Evolutionary conservation across 2,888 invertebrate genomes (phyloP), one percentile per base, ranked within the genome.

Genomic region (Phalera bucephala): DNA sequence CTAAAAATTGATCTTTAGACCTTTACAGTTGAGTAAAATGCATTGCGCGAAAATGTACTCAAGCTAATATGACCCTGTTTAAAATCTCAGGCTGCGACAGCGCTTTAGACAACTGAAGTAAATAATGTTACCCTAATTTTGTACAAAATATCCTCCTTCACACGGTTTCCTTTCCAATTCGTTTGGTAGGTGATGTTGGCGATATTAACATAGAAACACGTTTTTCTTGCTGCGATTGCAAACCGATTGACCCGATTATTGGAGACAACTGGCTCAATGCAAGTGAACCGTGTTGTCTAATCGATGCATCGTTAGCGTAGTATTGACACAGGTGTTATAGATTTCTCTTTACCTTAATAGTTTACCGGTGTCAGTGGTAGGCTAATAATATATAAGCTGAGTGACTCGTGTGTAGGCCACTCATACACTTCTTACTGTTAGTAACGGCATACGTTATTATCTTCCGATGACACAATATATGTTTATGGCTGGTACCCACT

Each of bases 381-480:
- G 60, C 65, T 79, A 80, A 73, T 80, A 73, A 75, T 72, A 72
- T 69, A 68, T 70, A 61, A 63, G 67, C 46, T 52, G 55, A 56
- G 64, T 52, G 60, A 59, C 63, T 68, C 67, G 59, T 64, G 51
- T 64, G 65, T 72, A 71, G 70, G 65, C 69, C 73, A 77, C 62
- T 62, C 26, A 40, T 55, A 68, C 68, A 64, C 64, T 64, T 54
- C 68, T 64, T 73, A 76, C 77, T 70, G 76, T 76, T 76, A 74
- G 45, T 85, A 86, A 86, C 84, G 84, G 86, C 61, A 75, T 64
- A 52, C 36, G 66, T 72, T 73, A 78, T 78, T 79, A 80, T 76
- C 60, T 67, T 49, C 52, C 68, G 67, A 75, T 78, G 80, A 75
- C 75, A 81, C 69, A 68, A 66, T 45, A 52, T 56, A n/a, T 14